Base-by-base conservation (phyloP, 2,113 vertebrate genomes). In the Nettapus auritus region DNA sequence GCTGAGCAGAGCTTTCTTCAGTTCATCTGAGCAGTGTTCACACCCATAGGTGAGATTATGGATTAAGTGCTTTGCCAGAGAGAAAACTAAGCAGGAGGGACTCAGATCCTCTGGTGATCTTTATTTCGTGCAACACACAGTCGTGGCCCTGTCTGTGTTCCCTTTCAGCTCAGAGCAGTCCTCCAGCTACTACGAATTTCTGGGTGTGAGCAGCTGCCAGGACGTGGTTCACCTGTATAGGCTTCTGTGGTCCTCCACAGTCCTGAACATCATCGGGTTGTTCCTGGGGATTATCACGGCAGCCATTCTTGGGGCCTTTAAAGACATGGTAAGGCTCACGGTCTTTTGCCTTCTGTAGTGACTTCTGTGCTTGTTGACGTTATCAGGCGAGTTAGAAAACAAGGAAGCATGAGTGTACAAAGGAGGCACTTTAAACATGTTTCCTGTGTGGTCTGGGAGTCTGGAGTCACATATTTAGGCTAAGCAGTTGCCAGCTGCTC, bases 241-340 rank as follows among this genome's bases (percentile, higher is more conserved):
- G 40, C 97, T 99, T 93, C 97, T 99, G 74, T 99, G 99, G 99
- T 95, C 98, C 76, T 99, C 98, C 3, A 98, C 99, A 6, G 97
- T 98, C 56, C 98, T 99, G 63, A 99, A 99, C 8, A 96, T 99
- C 46, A 55, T 99, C 2, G 98, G 98, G 7, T 80, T 99, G 94
- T 98, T 99, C 76, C 97, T 99, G 96, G 99, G 99, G 38, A 99
- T 99, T 74, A 86, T 99, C 97, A 98, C 98, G 0, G 98, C 99
- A 1, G 99, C 99, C 17, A 97, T 99, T 67, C 98, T 99, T 19
- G 99, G 99, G 74, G 99, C 99, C 1, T 99, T 99, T 97, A 99
- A 99, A 97, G 99, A 99, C 81, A 97, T 99, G 97, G 99, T 99
- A 96, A 98, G 98, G 76, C n/a, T 90, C 75, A 25, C 8, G 13